Conservation (phyloP, 2,797 vertebrate genomes). For the Ptychobarbus kaznakovi region DNA sequence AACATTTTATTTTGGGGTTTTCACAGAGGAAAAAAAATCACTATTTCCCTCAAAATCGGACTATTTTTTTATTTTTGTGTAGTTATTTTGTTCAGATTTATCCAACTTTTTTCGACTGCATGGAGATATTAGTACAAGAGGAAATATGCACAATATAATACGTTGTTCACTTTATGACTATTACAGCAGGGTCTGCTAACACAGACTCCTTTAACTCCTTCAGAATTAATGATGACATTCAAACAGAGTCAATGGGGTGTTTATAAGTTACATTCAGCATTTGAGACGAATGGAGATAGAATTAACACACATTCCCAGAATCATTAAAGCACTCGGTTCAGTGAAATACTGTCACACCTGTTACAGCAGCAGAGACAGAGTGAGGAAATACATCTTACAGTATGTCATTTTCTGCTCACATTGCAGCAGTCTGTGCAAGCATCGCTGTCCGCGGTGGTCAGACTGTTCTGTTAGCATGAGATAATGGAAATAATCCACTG, state of each 20-base stretch:
- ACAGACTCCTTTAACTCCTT: neutral
- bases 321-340: neutral
- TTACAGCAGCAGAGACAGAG: slow-evolving; percentile 10
- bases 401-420: slow-evolving; percentile 16
- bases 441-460: neutral
- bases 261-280: neutral
- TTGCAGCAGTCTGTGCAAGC: slow-evolving; percentile 20
- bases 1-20: neutral
- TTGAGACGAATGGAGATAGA: neutral
- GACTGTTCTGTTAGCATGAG: neutral
- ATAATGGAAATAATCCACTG: neutral
- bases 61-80: too few species aligned
- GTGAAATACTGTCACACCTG: neutral
- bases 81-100: too few species aligned
- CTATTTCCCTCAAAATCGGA: too few species aligned
- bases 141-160: neutral
- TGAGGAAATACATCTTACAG: neutral
- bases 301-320: neutral
- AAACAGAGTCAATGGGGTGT: slow-evolving; percentile 1
- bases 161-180: neutral
- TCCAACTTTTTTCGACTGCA: neutral
- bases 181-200: neutral
- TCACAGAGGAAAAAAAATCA: neutral
- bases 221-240: neutral
- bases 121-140: neutral